A percentile compares a stretch with the other conserved stretches of the same genome.
These are phyloP conservation scores for Procambarus virginalis DNA, from an alignment of 1,140 invertebrate species.

Conservation along the genomic window DNA sequence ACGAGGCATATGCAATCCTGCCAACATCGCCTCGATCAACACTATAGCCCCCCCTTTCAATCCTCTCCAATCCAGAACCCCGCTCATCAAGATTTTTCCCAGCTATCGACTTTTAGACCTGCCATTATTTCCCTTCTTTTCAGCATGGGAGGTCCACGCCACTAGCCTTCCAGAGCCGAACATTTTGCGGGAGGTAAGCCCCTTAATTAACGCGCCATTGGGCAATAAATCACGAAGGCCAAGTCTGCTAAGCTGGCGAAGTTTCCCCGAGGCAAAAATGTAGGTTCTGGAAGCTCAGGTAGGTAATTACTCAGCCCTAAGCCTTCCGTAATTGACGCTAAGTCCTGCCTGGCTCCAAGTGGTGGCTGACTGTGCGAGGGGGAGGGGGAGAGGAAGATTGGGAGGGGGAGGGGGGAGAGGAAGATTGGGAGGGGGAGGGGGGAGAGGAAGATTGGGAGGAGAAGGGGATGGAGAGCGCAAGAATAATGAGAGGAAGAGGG, in stretches of 20 bases:
- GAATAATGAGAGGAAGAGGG: neutral
- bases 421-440: neutral
- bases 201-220: conserved; percentile 61
- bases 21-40: neutral
- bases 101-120: neutral
- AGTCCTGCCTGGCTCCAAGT: conserved; percentile 32
- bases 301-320: conserved; percentile 57
- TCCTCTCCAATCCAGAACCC: neutral
- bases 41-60: neutral
- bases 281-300: conserved; percentile 47
- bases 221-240: conserved; percentile 60
- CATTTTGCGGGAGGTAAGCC: conserved; percentile 61
- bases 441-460: neutral
- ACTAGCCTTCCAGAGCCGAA: neutral
- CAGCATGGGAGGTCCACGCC: neutral
- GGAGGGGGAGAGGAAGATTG: no score
- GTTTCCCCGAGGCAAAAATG: conserved; percentile 49
- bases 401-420: no score
- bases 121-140: neutral
- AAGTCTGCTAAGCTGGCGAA: conserved; percentile 53
- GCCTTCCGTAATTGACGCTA: conserved; percentile 56
- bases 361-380: neutral
- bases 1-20: neutral
- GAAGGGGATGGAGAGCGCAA: neutral
- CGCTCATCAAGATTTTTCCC: neutral